Conservation (phyloP, 1,140 invertebrate species). For the Bombus sibiricus region DNA sequence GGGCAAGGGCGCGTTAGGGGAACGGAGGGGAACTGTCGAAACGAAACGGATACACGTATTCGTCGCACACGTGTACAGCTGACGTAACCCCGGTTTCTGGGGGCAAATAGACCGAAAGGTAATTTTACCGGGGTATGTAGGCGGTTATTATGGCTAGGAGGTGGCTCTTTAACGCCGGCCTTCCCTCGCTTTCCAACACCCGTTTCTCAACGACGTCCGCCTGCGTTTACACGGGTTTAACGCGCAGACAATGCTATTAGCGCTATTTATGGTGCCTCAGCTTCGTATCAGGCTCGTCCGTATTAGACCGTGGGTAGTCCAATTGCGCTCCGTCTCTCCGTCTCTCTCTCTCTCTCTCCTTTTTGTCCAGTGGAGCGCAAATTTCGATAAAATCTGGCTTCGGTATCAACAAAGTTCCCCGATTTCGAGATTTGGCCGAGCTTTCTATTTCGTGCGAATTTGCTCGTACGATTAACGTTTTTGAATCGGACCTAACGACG, state of each 20-base stretch:
- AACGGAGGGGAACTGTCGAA: conserved; percentile 21
- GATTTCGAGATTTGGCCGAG: neutral
- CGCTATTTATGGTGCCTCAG: conserved; percentile 39
- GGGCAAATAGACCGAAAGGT: conserved; percentile 60
- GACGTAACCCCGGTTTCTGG: conserved; percentile 52
- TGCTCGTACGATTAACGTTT: neutral
- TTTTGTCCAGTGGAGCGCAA: no score
- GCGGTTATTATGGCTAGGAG: conserved; percentile 49
- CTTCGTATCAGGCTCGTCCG: conserved; percentile 36
- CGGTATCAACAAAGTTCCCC: accelerated
- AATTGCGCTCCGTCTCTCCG: neutral
- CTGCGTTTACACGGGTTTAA: conserved; percentile 48
- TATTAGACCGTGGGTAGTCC: neutral
- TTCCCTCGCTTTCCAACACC: neutral
- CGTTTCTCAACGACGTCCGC: neutral
- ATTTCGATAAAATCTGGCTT: no score
- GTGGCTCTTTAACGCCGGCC: conserved; percentile 16
- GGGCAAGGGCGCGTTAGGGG: conserved; percentile 13
- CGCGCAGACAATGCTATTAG: conserved; percentile 43
- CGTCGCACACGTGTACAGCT: conserved; percentile 47
- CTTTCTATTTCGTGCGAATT: neutral
- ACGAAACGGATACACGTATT: conserved; percentile 31
- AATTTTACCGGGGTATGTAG: conserved; percentile 53
- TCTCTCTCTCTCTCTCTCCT: neutral
- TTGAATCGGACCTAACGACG: neutral